A percentile compares a stretch with the other conserved stretches of the same genome.
These are phyloP conservation scores for Pygoscelis antarcticus DNA, from an alignment of 2,113 vertebrate species.

Conservation along the genomic window DNA sequence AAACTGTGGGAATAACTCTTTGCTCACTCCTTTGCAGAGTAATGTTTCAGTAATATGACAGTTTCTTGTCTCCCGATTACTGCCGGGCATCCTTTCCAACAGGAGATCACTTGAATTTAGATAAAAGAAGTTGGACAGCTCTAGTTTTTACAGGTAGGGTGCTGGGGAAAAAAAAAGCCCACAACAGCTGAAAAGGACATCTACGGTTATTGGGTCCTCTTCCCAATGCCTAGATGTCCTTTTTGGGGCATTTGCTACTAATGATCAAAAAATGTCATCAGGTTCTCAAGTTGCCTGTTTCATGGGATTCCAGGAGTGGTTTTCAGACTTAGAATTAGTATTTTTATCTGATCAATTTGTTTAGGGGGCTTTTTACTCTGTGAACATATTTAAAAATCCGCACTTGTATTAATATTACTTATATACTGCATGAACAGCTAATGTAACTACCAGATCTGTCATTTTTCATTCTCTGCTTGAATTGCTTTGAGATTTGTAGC, in stretches of 20 bases:
- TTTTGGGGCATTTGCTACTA: neutral
- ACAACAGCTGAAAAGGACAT: neutral
- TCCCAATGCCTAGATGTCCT: neutral
- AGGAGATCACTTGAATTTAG: neutral
- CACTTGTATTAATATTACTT: neutral
- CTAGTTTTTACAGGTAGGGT: neutral
- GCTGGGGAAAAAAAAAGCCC: neutral
- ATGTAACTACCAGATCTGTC: neutral
- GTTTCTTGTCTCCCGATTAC: neutral
- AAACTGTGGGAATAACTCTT: neutral
- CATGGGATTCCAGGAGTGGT: neutral
- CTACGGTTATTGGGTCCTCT: neutral
- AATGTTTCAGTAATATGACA: neutral
- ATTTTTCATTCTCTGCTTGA: constrained; percentile 43
- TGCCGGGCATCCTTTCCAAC: neutral
- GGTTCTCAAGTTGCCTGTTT: neutral
- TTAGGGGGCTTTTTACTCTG: neutral
- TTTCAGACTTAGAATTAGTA: neutral
- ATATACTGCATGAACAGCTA: neutral
- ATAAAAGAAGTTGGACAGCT: neutral
- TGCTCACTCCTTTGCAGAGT: neutral
- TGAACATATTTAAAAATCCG: neutral
- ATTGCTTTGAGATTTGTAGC: constrained; percentile 37
- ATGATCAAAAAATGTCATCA: neutral
- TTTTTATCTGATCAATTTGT: neutral